phyloP scores from a whole-genome alignment of 2,888 invertebrate species.

The Polymixis flavicincta region DNA sequence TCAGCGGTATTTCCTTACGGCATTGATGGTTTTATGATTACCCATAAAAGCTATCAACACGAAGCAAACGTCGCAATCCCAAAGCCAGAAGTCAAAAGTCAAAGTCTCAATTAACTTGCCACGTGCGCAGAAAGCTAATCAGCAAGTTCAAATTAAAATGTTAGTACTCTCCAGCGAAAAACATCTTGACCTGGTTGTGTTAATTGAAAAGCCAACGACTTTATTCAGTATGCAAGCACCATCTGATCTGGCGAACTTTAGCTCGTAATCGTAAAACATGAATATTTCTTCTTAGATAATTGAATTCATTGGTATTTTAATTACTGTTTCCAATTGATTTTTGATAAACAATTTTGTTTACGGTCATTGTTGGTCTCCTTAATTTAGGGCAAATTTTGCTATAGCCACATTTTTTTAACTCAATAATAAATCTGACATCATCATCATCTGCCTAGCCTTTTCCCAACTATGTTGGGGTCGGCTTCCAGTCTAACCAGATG shows the following conservation, averaged over 20 bases:
- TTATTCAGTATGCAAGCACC: slow-evolving; percentile 48
- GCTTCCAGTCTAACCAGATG: too few relatives aligned
- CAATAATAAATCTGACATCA: too few relatives aligned
- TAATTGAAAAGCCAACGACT: slow-evolving; percentile 61
- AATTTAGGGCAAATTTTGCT: too few relatives aligned
- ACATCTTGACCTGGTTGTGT: slow-evolving; percentile 51
- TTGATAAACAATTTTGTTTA: not conserved
- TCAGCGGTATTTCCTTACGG: not conserved
- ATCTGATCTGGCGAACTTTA: slow-evolving; percentile 53
- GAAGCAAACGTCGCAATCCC: slow-evolving; percentile 13
- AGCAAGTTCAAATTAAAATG: slow-evolving; percentile 41
- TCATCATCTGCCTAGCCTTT: too few relatives aligned
- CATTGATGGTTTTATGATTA: slow-evolving; percentile 22
- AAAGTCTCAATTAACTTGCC: slow-evolving; percentile 48
- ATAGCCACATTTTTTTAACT: too few relatives aligned
- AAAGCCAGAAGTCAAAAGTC: slow-evolving; percentile 43
- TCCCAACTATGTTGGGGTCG: too few relatives aligned
- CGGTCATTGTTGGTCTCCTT: too few relatives aligned
- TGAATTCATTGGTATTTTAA: slow-evolving; percentile 39
- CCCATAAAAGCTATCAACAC: slow-evolving; percentile 32
- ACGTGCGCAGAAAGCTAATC: slow-evolving; percentile 49
- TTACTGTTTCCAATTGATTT: slow-evolving; percentile 28
- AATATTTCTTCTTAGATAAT: slow-evolving; percentile 42
- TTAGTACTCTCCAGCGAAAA: slow-evolving; percentile 44
- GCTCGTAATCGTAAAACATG: slow-evolving; percentile 50